phyloP scores from a whole-genome alignment of 2,888 invertebrate genomes.

The Gibbula magus region DNA sequence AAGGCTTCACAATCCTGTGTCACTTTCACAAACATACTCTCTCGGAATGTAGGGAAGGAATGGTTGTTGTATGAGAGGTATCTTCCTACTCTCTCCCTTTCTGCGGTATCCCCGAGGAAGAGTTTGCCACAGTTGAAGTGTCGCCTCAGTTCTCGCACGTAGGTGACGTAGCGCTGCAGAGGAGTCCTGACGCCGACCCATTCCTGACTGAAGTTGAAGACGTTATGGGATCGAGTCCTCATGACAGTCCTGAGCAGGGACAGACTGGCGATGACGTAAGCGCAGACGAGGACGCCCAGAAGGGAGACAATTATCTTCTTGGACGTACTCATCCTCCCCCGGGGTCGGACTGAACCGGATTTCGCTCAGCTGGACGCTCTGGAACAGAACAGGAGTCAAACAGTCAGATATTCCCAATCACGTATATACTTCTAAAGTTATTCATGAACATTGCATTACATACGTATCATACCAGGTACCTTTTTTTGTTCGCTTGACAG shows the following conservation, averaged over 20 bases:
- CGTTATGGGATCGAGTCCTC: background rate
- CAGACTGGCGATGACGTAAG: background rate
- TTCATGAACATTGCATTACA: too few species aligned
- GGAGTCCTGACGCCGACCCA: background rate
- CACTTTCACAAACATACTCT: constrained; percentile 22
- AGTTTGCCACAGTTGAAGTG: constrained; percentile 42
- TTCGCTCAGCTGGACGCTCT: too few species aligned
- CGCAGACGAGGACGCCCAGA: background rate
- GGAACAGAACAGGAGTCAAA: too few species aligned
- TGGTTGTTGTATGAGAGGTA: constrained; percentile 26
- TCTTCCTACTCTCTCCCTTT: constrained; percentile 35
- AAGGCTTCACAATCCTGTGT: constrained; percentile 43
- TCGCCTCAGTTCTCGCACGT: background rate
- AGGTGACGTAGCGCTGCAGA: background rate
- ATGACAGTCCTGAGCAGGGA: background rate
- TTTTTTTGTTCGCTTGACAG: too few species aligned
- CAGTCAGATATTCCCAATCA: too few species aligned
- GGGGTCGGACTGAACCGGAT: too few species aligned
- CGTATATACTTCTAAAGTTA: too few species aligned
- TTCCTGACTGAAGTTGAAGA: background rate
- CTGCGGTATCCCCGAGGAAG: constrained; percentile 41
- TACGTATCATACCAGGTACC: too few species aligned
- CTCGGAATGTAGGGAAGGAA: constrained; percentile 25
- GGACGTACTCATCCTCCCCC: too few species aligned
- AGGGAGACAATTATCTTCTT: background rate